phyloP scores from a whole-genome alignment of 2,113 vertebrate species.

The Myotis lucifugus region DNA sequence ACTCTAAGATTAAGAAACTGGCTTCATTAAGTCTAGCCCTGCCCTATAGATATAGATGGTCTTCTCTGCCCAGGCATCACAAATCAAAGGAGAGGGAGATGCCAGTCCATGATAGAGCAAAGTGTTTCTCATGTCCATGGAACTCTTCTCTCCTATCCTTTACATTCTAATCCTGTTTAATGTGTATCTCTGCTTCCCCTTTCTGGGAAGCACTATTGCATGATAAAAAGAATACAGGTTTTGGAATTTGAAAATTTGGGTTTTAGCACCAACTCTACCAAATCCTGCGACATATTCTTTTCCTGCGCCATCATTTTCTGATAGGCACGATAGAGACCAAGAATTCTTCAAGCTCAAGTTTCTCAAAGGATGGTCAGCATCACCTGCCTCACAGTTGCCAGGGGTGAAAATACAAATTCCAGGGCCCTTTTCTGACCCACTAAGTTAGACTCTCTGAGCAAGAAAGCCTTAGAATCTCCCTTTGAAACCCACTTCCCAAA shows the following conservation, averaged over 20 bases:
- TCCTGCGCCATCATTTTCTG: background rate
- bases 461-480: background rate
- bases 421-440: background rate
- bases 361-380: background rate
- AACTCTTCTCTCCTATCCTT: background rate
- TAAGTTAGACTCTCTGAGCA: background rate
- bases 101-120: background rate
- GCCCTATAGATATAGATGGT: background rate
- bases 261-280: background rate
- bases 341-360: background rate
- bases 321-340: background rate
- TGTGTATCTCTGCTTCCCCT: background rate
- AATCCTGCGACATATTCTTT: background rate
- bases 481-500: background rate
- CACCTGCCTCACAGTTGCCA: background rate
- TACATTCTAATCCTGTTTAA: background rate
- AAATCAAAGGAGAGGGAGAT: background rate
- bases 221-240: slow-evolving; percentile 6
- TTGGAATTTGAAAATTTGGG: background rate
- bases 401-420: background rate
- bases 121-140: background rate
- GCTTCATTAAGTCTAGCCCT: background rate
- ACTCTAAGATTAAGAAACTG: background rate
- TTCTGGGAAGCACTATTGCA: background rate
- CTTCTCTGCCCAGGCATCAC: background rate